Evolutionary conservation across 2,797 vertebrate genomes (phyloP), one percentile per base, ranked within the genome.

Genomic region (Oceanodroma leucorhoa): DNA sequence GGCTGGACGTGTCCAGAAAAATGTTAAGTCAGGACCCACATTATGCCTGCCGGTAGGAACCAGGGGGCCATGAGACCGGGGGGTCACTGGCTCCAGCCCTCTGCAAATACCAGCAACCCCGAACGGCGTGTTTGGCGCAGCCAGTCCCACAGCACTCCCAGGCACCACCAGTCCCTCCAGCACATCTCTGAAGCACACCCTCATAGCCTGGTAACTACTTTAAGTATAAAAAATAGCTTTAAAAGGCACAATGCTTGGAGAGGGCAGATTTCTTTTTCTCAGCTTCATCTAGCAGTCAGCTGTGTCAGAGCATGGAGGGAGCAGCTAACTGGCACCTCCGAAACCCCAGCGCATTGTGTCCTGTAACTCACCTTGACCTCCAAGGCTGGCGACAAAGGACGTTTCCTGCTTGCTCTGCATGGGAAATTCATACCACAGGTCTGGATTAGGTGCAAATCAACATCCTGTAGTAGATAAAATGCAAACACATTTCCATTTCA

Each of bases 11-110:
- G 10, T 27, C 36, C 14, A 38, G 41, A 43, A 70, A 55, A 71
- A 17, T 9, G 1, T 64, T 17, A 80, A 50, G 20, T 30, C 5
- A 1, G 22, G 43, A 58, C 58, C 14, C 43, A 34, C 0, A 0
- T 32, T 62, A 58, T 2, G 9, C 15, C 40, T 79, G 20, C 36
- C 3, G 2, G 16, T 40, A 53, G 62, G 69, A 75, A 40, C 12
- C 9, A 66, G 19, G 11, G 26, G 41, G 4, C 3, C 48, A 6
- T 1, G 1, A 45, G 34, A 20, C 32, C 3, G 2, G 21, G 15
- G 24, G 27, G 10, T 53, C 16, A 29, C 14, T 61, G 27, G 3
- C 65, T 61, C 30, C 41, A 70, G 14, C 53, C 34, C 32, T 66
- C 41, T 58, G 32, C 24, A 62, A 45, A 43, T 57, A 43, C 0